Evolutionary conservation across 2,888 invertebrate species (phyloP).

Genomic region (Cotesia congregata): DNA sequence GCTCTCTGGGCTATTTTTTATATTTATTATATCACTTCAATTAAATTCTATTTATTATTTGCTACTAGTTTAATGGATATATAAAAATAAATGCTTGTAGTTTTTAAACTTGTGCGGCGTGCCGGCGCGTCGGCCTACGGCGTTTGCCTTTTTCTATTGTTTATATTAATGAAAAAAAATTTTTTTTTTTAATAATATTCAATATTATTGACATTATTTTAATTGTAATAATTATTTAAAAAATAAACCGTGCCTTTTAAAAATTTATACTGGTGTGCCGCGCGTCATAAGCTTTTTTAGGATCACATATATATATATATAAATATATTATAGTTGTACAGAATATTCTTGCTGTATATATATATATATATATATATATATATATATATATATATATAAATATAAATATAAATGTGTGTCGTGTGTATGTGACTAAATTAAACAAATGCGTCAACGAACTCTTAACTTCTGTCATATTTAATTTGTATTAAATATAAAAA

Average conservation of each 20-base stretch:
- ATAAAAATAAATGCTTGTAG: not conserved
- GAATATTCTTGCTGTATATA: constrained; percentile 9
- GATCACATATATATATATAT: constrained; percentile 1
- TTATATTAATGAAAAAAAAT: constrained; percentile 18
- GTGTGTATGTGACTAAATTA: constrained; percentile 1
- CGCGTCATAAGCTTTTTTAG: constrained; percentile 21
- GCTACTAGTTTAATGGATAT: not conserved
- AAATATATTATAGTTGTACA: constrained; percentile 16
- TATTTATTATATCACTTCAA: not conserved
- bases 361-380: constrained; percentile 2
- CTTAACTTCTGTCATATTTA: constrained; percentile 9
- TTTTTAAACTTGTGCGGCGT: constrained; percentile 14
- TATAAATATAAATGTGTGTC: not conserved
- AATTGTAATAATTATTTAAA: constrained; percentile 8
- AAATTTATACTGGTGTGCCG: constrained; percentile 26
- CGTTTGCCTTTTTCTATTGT: constrained; percentile 14
- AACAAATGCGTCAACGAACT: constrained; percentile 15
- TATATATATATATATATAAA: not conserved
- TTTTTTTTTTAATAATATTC: not conserved
- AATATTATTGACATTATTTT: not conserved
- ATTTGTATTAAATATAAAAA: constrained; percentile 13
- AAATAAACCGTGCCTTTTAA: constrained; percentile 39
- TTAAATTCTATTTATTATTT: not conserved
- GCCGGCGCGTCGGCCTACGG: constrained; percentile 28
- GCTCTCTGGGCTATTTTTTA: not conserved